phyloP scores from a whole-genome alignment of 1,140 invertebrate genomes.

The Zophobas atratus region DNA sequence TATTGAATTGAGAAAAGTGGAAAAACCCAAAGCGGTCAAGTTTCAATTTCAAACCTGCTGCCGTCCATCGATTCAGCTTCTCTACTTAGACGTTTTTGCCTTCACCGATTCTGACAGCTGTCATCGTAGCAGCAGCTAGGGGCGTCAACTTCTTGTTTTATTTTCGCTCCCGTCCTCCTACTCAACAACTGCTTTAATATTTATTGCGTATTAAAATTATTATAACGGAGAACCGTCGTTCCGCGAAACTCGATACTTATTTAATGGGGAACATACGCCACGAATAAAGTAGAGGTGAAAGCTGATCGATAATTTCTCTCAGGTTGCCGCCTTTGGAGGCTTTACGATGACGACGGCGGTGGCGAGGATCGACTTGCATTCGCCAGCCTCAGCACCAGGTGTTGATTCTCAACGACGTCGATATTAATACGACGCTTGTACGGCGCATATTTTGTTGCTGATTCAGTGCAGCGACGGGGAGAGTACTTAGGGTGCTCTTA shows the following conservation, averaged over 20 bases:
- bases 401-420: slow-evolving; percentile 41
- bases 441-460: slow-evolving; percentile 21
- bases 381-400: slow-evolving; percentile 40
- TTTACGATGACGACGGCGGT: slow-evolving; percentile 24
- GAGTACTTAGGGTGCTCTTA: too few species aligned
- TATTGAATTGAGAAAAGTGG: slow-evolving; percentile 3
- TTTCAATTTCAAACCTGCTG: slow-evolving; percentile 14
- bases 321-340: slow-evolving; percentile 42
- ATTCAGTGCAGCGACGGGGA: too few species aligned
- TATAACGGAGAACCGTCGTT: slow-evolving; percentile 28
- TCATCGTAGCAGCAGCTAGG: slow-evolving; percentile 2
- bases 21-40: slow-evolving; percentile 17
- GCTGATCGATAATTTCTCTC: slow-evolving; percentile 47
- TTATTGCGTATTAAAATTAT: slow-evolving; percentile 40
- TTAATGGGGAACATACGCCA: slow-evolving; percentile 40
- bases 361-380: neutral
- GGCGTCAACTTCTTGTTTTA: neutral
- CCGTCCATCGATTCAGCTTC: neutral
- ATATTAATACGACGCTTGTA: slow-evolving; percentile 44
- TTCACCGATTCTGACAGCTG: slow-evolving; percentile 16
- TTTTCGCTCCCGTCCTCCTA: neutral
- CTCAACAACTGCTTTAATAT: slow-evolving; percentile 16
- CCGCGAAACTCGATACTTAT: slow-evolving; percentile 43
- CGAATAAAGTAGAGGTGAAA: slow-evolving; percentile 43
- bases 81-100: neutral